These are phyloP conservation scores for Dicycla oo DNA, from an alignment of 2,888 invertebrate species.

Conservation along the genomic window DNA sequence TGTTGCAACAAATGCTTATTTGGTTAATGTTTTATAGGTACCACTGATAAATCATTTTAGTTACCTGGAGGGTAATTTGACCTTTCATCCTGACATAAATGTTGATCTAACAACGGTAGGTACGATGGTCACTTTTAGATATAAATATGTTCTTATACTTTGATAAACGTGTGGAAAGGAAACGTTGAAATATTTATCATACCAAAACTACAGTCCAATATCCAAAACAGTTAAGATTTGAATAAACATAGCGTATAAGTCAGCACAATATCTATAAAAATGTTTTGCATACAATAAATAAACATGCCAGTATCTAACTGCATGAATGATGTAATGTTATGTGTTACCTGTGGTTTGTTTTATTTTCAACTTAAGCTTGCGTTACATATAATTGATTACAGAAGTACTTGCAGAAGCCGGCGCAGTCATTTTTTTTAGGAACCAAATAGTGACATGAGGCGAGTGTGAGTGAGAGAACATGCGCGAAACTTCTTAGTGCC, in stretches of 20 bases:
- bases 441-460: too few species aligned
- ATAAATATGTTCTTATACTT: not conserved
- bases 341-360: not conserved
- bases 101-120: not conserved
- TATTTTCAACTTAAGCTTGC: not conserved
- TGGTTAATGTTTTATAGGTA: too few species aligned
- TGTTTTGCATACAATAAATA: conserved; percentile 21
- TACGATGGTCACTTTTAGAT: not conserved
- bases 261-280: not conserved
- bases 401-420: too few species aligned
- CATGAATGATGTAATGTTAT: not conserved
- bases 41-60: conserved; percentile 23
- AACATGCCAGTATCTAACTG: conserved; percentile 18
- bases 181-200: not conserved
- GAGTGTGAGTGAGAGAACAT: too few species aligned
- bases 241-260: conserved; percentile 15
- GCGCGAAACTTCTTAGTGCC: too few species aligned
- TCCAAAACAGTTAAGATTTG: not conserved
- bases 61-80: not conserved
- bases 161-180: not conserved
- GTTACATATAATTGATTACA: too few species aligned
- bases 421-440: too few species aligned
- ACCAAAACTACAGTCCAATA: not conserved
- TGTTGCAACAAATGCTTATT: conserved; percentile 1
- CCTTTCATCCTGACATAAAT: conserved; percentile 1